Evolutionary conservation across 2,888 invertebrate species (phyloP).

Genomic region (Melieria omissa): DNA sequence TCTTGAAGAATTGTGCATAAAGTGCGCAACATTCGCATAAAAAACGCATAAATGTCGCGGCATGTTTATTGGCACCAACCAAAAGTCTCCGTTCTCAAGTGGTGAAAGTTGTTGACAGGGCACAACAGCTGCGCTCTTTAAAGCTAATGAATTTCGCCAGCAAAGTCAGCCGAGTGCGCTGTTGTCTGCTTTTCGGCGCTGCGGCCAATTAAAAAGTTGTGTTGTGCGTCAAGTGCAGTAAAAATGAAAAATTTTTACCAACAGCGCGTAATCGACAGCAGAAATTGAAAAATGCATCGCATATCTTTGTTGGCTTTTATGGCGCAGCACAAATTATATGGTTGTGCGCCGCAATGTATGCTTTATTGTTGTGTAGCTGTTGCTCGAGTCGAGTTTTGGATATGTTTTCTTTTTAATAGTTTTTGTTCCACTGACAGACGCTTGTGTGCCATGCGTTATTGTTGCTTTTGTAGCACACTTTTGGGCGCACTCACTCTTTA

Average conservation of each 20-base stretch:
- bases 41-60: slow-evolving; percentile 18
- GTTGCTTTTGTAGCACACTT: slow-evolving; percentile 14
- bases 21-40: background rate
- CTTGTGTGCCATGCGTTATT: too few species aligned
- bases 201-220: slow-evolving; percentile 34
- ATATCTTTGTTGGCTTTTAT: too few species aligned
- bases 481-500: slow-evolving; percentile 4
- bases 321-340: too few species aligned
- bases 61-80: slow-evolving; percentile 21
- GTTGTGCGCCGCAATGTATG: too few species aligned
- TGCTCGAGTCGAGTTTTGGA: too few species aligned
- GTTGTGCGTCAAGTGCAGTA: slow-evolving; percentile 32
- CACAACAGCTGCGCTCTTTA: background rate
- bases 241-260: slow-evolving; percentile 19
- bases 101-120: background rate
- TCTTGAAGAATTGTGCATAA: too few species aligned
- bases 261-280: background rate
- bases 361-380: too few species aligned
- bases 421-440: too few species aligned
- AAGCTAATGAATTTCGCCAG: slow-evolving; percentile 30
- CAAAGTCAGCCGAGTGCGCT: background rate
- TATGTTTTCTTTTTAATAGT: too few species aligned
- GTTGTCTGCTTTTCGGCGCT: slow-evolving; percentile 18
- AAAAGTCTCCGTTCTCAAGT: background rate
- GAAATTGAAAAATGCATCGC: too few species aligned